These are phyloP conservation scores for Temnothorax unifasciatus DNA, from an alignment of 2,888 invertebrate genomes.

Conservation along the genomic window DNA sequence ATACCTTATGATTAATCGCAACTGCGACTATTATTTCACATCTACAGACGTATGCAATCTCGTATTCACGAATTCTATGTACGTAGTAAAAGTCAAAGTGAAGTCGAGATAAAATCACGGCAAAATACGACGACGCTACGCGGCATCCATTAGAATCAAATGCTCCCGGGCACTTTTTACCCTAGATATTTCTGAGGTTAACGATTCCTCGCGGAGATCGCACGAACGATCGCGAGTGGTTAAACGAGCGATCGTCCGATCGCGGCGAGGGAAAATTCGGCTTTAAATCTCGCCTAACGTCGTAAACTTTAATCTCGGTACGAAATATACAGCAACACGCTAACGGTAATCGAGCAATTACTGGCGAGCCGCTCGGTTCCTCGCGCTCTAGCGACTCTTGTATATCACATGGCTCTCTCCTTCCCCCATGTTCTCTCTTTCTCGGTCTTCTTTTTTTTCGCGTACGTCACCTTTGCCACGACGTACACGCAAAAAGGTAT, in stretches of 20 bases:
- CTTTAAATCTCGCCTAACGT: slow-evolving; percentile 67
- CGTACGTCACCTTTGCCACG: neutral
- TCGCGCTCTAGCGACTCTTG: slow-evolving; percentile 58
- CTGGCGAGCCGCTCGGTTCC: slow-evolving; percentile 40
- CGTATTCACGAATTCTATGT: neutral
- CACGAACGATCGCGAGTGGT: neutral
- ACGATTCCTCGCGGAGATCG: slow-evolving; percentile 44
- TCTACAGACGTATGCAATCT: neutral
- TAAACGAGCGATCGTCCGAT: slow-evolving; percentile 31
- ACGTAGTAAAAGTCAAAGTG: slow-evolving; percentile 19
- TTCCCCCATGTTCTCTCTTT: neutral
- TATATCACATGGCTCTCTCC: slow-evolving; percentile 35
- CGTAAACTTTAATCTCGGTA: slow-evolving; percentile 65
- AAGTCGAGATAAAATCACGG: slow-evolving; percentile 18
- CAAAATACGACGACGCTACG: slow-evolving; percentile 18
- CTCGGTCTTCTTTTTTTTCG: slow-evolving; percentile 1
- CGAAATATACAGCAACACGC: slow-evolving; percentile 59
- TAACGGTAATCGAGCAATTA: slow-evolving; percentile 73
- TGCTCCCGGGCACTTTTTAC: slow-evolving; percentile 11
- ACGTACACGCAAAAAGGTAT: neutral
- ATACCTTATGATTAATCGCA: slow-evolving; percentile 11
- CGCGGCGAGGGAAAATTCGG: slow-evolving; percentile 61
- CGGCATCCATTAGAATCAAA: slow-evolving; percentile 20
- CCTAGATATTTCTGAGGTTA: slow-evolving; percentile 33
- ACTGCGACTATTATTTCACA: neutral